phyloP scores from a whole-genome alignment of 1,140 invertebrate genomes.

The Mizuhopecten yessoensis region DNA sequence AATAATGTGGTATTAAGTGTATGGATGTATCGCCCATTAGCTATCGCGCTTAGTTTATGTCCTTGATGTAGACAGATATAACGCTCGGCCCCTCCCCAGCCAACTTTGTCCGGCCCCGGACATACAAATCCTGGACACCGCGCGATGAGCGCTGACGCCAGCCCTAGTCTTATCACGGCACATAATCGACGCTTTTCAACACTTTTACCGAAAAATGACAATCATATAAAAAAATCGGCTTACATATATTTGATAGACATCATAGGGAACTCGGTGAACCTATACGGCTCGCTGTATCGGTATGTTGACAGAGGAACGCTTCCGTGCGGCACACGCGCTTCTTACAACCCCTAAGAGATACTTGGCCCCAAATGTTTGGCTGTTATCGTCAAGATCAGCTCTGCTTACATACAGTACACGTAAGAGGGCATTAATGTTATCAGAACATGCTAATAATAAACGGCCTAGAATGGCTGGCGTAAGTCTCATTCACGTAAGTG shows the following conservation, averaged over 20 bases:
- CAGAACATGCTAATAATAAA: slow-evolving; percentile 22
- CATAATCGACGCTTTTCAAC: slow-evolving; percentile 15
- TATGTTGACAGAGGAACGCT: neutral
- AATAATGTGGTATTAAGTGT: slow-evolving; percentile 35
- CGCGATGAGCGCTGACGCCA: neutral
- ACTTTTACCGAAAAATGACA: slow-evolving; percentile 38
- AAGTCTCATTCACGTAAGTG: neutral
- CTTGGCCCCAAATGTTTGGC: neutral
- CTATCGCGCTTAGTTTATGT: neutral
- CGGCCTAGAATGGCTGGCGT: neutral
- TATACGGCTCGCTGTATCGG: neutral
- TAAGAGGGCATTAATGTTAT: slow-evolving; percentile 26
- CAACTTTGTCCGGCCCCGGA: neutral
- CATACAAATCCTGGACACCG: neutral
- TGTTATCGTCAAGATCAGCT: neutral
- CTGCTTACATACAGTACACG: slow-evolving; percentile 14
- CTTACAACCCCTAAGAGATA: neutral
- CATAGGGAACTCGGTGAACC: neutral
- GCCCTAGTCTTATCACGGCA: neutral
- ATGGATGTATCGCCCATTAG: neutral
- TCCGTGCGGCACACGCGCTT: neutral
- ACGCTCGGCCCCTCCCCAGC: neutral
- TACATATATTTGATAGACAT: neutral
- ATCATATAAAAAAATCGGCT: neutral
- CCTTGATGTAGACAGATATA: neutral